A percentile compares a stretch with the other conserved stretches of the same genome.
Conservation (phyloP, 2,888 invertebrate genomes). For the Macrophya alboannulata region DNA sequence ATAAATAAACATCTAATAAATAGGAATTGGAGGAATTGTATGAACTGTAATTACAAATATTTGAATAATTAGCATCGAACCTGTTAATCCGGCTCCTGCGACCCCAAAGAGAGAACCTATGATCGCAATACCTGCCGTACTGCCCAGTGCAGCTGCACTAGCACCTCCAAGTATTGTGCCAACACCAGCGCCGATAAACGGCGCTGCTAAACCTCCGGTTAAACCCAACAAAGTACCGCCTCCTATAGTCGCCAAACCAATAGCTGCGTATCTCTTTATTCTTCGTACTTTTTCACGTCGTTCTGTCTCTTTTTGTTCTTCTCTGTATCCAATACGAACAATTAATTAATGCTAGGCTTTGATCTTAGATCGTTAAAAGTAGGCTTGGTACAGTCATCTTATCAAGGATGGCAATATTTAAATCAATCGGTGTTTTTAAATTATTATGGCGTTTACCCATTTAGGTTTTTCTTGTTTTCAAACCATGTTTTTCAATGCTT, state of each 20-base stretch:
- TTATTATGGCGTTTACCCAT: not conserved
- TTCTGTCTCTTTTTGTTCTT: conserved; percentile 80
- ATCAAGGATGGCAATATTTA: not conserved
- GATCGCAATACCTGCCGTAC: conserved; percentile 81
- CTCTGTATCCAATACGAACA: conserved; percentile 77
- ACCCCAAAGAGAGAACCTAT: conserved; percentile 86
- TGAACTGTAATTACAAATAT: not conserved
- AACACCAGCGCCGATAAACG: conserved; percentile 82
- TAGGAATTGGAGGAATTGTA: not conserved
- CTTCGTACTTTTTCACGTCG: conserved; percentile 81
- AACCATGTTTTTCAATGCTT: not conserved
- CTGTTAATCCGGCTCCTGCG: conserved; percentile 86
- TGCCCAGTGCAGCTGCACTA: conserved; percentile 81
- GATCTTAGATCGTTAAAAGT: not conserved
- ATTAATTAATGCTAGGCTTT: not conserved
- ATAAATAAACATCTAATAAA: not conserved
- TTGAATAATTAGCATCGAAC: conserved; percentile 68
- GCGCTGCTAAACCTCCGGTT: conserved; percentile 86
- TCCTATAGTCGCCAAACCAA: conserved; percentile 85
- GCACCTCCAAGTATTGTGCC: conserved; percentile 80
- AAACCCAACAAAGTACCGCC: conserved; percentile 86
- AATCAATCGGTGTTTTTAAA: not conserved
- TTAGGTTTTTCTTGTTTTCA: not conserved
- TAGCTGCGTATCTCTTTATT: conserved; percentile 83
- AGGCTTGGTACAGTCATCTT: not conserved